These are phyloP conservation scores for Eurytoma adleriae DNA, from an alignment of 2,888 invertebrate genomes.

Conservation along the genomic window DNA sequence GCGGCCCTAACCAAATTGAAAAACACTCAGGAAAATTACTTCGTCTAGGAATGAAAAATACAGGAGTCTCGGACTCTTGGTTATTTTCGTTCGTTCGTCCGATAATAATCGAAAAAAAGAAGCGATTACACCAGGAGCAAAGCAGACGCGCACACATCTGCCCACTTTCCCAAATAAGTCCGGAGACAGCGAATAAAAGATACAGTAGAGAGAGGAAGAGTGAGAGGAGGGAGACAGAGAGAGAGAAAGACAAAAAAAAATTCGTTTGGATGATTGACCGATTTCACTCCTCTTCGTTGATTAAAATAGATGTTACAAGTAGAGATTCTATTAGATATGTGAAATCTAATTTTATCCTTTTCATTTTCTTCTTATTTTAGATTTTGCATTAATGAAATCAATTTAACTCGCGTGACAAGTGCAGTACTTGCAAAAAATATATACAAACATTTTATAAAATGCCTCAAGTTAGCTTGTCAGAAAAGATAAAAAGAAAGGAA, in stretches of 20 bases:
- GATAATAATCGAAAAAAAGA: constrained; percentile 7
- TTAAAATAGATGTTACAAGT: neutral
- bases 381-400: no score
- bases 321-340: neutral
- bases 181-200: neutral
- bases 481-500: no score
- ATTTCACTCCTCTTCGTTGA: neutral
- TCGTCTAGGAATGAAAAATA: no score
- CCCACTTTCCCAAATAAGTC: constrained; percentile 31
- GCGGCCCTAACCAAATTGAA: no score
- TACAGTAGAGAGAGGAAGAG: neutral
- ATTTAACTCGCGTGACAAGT: no score
- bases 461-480: no score
- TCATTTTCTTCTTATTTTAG: neutral
- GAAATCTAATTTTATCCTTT: neutral
- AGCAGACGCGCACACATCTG: constrained; percentile 2
- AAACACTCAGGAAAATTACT: no score
- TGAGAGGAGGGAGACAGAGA: no score
- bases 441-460: no score
- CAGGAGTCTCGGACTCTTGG: neutral
- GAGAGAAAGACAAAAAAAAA: neutral
- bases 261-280: constrained; percentile 14
- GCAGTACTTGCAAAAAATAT: no score
- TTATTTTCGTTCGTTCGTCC: constrained; percentile 12
- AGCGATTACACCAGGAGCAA: constrained; percentile 1